Conservation (phyloP, 2,888 invertebrate species). For the Drosophila meridionalis region DNA sequence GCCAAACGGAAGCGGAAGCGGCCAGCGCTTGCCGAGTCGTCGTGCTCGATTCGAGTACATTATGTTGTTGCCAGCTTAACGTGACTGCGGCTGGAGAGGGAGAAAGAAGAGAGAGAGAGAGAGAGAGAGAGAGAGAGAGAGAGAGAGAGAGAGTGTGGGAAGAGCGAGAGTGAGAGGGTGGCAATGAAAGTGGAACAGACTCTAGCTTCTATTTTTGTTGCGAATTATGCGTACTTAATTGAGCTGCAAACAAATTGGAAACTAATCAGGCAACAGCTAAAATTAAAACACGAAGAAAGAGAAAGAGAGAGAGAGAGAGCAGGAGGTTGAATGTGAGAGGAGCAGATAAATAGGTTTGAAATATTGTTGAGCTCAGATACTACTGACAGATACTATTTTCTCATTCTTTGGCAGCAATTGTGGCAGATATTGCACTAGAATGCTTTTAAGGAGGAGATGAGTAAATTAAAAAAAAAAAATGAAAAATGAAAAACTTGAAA, state of each 20-base stretch:
- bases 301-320: not conserved
- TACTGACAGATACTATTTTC: not conserved
- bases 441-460: no score
- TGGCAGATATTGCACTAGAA: not conserved
- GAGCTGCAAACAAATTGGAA: slow-evolving; percentile 33
- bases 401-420: not conserved
- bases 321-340: no score
- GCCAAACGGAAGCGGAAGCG: slow-evolving; percentile 72
- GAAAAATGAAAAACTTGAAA: not conserved
- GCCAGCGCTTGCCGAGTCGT: slow-evolving; percentile 56
- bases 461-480: not conserved
- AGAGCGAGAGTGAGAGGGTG: not conserved
- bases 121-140: slow-evolving; percentile 11
- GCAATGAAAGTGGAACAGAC: not conserved
- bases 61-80: slow-evolving; percentile 70
- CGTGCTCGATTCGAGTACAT: slow-evolving; percentile 40
- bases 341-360: not conserved
- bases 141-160: not conserved
- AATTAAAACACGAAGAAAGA: not conserved
- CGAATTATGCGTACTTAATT: slow-evolving; percentile 64
- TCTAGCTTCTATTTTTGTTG: slow-evolving; percentile 38
- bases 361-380: not conserved
- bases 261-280: not conserved
- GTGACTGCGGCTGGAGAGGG: slow-evolving; percentile 50
- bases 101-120: not conserved